Evolutionary conservation across 2,888 invertebrate species (phyloP).

Genomic region (Crocallis elinguaria): DNA sequence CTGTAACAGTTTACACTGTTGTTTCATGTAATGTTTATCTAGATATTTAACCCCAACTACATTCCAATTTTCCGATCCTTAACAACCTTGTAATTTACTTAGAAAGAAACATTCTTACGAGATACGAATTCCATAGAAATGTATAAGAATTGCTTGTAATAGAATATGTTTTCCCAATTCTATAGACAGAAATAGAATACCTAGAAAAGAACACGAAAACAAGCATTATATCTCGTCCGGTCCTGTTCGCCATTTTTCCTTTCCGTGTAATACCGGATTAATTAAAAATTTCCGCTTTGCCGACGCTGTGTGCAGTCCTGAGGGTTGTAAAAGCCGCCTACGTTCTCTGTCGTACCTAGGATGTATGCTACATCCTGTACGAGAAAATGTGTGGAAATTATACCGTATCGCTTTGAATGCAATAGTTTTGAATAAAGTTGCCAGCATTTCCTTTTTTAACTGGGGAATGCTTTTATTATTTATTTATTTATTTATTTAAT

Average conservation of each 20-base stretch:
- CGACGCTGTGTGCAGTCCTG: conserved; percentile 34
- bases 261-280: conserved; percentile 46
- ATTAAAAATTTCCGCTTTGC: conserved; percentile 66
- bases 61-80: too few species aligned
- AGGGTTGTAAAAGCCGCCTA: conserved; percentile 1
- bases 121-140: neutral
- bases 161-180: too few species aligned
- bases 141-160: neutral
- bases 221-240: neutral
- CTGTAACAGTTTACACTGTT: too few species aligned
- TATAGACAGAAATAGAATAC: neutral
- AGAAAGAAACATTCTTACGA: too few species aligned
- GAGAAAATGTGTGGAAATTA: too few species aligned
- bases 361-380: neutral
- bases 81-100: too few species aligned
- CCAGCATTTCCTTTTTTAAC: too few species aligned
- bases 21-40: too few species aligned
- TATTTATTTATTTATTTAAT: too few species aligned
- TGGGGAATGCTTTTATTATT: too few species aligned
- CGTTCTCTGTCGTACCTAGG: neutral
- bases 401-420: neutral
- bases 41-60: too few species aligned
- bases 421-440: neutral
- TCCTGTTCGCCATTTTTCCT: conserved; percentile 7
- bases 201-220: neutral